These are phyloP conservation scores for Amorpha juglandis DNA, from an alignment of 2,888 invertebrate genomes.

Conservation along the genomic window DNA sequence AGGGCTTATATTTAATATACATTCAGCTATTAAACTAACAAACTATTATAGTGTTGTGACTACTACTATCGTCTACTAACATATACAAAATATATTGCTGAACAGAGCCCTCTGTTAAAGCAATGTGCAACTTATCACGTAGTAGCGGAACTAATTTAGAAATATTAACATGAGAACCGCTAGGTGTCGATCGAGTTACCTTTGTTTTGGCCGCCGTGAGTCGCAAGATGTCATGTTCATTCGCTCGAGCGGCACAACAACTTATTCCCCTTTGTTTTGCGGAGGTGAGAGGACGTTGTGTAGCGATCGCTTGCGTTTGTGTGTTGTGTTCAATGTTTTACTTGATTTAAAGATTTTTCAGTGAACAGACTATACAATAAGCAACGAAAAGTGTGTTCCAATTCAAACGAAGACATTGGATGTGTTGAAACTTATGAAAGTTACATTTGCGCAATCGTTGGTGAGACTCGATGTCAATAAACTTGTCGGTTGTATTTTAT, in stretches of 20 bases:
- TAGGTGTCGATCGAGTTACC: constrained; percentile 57
- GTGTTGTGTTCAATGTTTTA: constrained; percentile 77
- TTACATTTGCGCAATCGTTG: constrained; percentile 73
- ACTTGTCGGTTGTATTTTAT: constrained; percentile 83
- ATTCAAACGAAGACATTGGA: constrained; percentile 60
- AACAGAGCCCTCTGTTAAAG: constrained; percentile 9
- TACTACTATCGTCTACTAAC: neutral
- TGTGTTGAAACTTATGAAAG: constrained; percentile 59
- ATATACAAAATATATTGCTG: neutral
- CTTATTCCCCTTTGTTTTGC: constrained; percentile 83
- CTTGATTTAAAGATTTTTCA: constrained; percentile 61
- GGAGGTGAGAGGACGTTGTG: constrained; percentile 76
- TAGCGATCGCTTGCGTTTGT: constrained; percentile 49
- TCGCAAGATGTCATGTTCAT: constrained; percentile 62
- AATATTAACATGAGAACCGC: constrained; percentile 36
- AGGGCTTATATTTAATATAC: too few relatives aligned
- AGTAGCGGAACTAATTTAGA: neutral
- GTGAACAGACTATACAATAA: constrained; percentile 63
- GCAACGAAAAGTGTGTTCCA: constrained; percentile 59
- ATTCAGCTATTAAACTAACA: too few relatives aligned
- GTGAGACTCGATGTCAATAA: constrained; percentile 82
- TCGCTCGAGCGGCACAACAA: constrained; percentile 39
- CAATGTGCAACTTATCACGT: neutral
- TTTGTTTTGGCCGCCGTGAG: constrained; percentile 60
- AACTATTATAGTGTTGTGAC: neutral